Base-by-base conservation (phyloP, 2,113 vertebrate genomes). In the Rhombomys opimus region DNA sequence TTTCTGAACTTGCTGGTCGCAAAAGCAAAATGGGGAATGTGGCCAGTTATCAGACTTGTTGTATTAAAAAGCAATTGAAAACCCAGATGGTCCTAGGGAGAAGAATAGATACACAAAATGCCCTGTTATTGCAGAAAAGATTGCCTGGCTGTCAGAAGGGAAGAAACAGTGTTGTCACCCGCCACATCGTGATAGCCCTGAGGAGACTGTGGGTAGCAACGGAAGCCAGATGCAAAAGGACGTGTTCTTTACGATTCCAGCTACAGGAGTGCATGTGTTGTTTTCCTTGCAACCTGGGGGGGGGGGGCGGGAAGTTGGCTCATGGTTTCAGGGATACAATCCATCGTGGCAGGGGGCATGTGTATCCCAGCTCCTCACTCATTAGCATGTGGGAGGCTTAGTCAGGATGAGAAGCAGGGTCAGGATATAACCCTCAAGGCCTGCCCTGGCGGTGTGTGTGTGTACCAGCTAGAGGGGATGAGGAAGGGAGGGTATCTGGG, bases 181-280 rank as follows among this genome's bases (percentile, higher is more conserved):
- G 38, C 70, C 5, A 1, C 25, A 17, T 22, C 17, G 1, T 1
- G 7, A 23, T 0, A 17, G 38, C 67, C 14, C 2, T 2, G 25
- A 46, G 14, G 35, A 38, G 25, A 1, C 17, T 2, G 3, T 15
- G 2, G 15, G 46, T 0, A 1, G 30, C 35, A 91, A 46, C n/a
- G 18, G 15, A 15, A 8, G 23, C 0, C 35, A 4, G 46, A 14
- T 27, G 1, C 63, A 20, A 20, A 27, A 68, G 35, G 41, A 54
- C 22, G 20, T 4, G 17, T 3, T 0, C 59, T 8, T 0, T 13
- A 1, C 11, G 84, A 17, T 15, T 25, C 91, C 35, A 14, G 18
- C 15, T 0, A 5, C 1, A 1, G 0, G 73, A 12, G 57, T 57
- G 57, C 57, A 12, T 57, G 12, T 0, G 57, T 57, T 57, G 12